Evolutionary conservation across 2,888 invertebrate genomes (phyloP).

Genomic region (Phortica magna): DNA sequence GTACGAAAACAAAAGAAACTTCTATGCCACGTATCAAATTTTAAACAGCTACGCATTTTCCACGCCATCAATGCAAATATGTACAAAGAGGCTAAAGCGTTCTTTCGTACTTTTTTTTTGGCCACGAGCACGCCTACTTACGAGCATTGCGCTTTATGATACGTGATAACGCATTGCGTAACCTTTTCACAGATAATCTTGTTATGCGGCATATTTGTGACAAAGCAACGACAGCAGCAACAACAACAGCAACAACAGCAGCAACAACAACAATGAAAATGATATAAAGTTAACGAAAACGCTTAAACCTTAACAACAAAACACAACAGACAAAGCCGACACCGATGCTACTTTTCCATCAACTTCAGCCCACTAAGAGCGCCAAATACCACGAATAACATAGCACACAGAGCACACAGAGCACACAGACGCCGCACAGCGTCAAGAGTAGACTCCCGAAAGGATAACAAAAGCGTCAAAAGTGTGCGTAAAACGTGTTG

Average conservation of each 20-base stretch:
- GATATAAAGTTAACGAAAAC: slow-evolving; percentile 41
- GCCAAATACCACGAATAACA: slow-evolving; percentile 16
- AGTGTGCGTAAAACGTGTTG: slow-evolving; percentile 17
- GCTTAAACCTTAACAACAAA: slow-evolving; percentile 20
- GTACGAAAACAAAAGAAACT: too few relatives aligned
- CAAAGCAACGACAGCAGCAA: slow-evolving; percentile 26
- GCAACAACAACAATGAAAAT: slow-evolving; percentile 17
- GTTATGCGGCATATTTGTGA: slow-evolving; percentile 56
- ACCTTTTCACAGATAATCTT: slow-evolving; percentile 72
- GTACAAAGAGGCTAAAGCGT: too few relatives aligned
- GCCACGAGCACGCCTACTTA: not conserved
- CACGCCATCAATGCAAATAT: too few relatives aligned
- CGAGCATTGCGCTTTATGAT: slow-evolving; percentile 64
- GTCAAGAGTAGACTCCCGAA: not conserved
- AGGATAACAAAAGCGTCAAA: slow-evolving; percentile 28
- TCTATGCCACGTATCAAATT: too few relatives aligned
- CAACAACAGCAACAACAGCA: not conserved
- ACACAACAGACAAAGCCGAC: not conserved
- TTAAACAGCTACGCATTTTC: too few relatives aligned
- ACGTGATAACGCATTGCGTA: slow-evolving; percentile 73
- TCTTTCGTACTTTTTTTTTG: not conserved
- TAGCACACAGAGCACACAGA: too few relatives aligned
- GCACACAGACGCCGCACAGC: not conserved
- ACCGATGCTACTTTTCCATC: too few relatives aligned
- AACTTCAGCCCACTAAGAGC: not conserved